A percentile compares a stretch with the other conserved stretches of the same genome.
Evolutionary conservation across 2,113 vertebrate species (phyloP).

Genomic region (Aptenodytes patagonicus): DNA sequence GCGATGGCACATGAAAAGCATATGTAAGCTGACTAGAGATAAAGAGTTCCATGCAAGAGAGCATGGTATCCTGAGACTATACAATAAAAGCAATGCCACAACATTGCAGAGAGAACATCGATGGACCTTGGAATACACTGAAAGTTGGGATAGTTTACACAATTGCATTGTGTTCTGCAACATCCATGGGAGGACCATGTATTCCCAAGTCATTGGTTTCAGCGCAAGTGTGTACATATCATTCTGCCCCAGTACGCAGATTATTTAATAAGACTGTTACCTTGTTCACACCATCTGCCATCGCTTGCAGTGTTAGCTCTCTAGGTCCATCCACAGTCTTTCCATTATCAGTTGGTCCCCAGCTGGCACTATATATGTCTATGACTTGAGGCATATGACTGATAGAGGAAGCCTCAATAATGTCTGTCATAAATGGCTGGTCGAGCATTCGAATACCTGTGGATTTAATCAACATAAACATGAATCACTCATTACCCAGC

Average conservation of each 20-base stretch:
- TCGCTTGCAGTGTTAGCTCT: slow-evolving; percentile 94
- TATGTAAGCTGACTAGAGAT: not conserved
- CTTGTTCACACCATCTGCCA: slow-evolving; percentile 99
- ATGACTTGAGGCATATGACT: slow-evolving; percentile 98
- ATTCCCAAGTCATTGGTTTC: not conserved
- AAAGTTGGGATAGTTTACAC: not conserved
- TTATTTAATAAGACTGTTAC: slow-evolving; percentile 60
- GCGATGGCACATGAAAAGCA: not conserved
- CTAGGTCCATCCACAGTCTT: slow-evolving; percentile 98
- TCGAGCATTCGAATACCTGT: slow-evolving; percentile 97
- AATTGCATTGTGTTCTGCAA: not conserved
- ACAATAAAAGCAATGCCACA: not conserved
- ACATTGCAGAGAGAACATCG: not conserved
- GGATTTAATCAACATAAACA: not conserved
- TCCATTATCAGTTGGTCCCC: slow-evolving; percentile 97
- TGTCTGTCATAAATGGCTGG: slow-evolving; percentile 98
- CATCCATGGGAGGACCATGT: not conserved
- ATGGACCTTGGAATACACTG: not conserved
- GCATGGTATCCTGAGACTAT: not conserved
- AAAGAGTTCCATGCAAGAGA: not conserved
- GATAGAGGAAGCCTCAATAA: slow-evolving; percentile 98
- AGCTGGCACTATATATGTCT: slow-evolving; percentile 98
- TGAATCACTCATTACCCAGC: not conserved
- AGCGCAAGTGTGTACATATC: accelerated
- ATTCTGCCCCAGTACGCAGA: not conserved